Evolutionary conservation across 1,140 invertebrate genomes (phyloP).

Genomic region (Philotrypesis tridentata): DNA sequence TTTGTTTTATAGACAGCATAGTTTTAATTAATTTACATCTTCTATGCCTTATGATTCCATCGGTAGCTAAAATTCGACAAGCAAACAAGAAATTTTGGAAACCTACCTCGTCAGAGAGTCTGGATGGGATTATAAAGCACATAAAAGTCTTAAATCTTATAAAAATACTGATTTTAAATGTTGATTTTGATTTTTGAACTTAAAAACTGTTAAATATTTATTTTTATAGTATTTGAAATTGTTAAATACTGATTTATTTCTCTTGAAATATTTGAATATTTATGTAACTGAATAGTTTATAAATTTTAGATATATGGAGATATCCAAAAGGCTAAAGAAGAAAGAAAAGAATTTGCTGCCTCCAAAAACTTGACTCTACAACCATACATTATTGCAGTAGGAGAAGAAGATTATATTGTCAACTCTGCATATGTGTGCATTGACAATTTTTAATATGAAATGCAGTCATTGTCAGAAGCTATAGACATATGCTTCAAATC

Average conservation of each 20-base stretch:
- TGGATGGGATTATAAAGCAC: background rate
- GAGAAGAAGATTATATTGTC: constrained; percentile 27
- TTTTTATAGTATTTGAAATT: background rate
- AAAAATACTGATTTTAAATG: too few species aligned
- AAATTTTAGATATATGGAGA: constrained; percentile 6
- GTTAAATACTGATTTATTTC: background rate
- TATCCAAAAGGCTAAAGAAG: background rate
- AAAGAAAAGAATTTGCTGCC: background rate
- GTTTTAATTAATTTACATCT: too few species aligned
- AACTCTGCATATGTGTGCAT: constrained; percentile 43
- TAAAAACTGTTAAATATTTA: too few species aligned
- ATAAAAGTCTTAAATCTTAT: background rate
- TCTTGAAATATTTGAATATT: background rate
- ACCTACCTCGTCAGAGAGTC: too few species aligned
- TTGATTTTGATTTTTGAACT: too few species aligned
- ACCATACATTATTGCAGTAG: constrained; percentile 50
- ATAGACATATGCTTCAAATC: constrained; percentile 53
- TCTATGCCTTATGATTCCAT: too few species aligned
- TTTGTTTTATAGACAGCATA: too few species aligned
- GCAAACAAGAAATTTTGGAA: too few species aligned
- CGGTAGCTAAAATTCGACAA: too few species aligned
- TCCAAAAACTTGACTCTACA: constrained; percentile 34
- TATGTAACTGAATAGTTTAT: background rate
- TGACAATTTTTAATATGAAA: constrained; percentile 38
- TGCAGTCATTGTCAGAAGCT: constrained; percentile 46